Evolutionary conservation across 1,140 invertebrate genomes (phyloP).

Genomic region (Himalopsyche phryganea): DNA sequence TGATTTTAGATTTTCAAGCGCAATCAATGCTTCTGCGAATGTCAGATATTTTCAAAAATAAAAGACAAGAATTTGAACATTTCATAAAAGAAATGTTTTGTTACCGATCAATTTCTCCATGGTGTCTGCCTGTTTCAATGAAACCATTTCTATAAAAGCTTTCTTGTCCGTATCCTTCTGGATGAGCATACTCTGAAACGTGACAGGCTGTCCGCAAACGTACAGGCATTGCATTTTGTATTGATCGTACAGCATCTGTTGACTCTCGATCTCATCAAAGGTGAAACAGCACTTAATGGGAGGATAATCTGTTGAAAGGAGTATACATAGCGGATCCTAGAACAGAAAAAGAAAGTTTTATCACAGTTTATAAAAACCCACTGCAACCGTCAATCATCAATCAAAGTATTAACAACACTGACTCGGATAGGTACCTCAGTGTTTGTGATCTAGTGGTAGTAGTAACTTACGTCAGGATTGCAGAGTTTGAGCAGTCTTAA

Average conservation of each 20-base stretch:
- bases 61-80: too few species aligned
- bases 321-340: conserved; percentile 55
- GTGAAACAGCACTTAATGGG: conserved; percentile 54
- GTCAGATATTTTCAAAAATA: too few species aligned
- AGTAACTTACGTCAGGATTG: conserved; percentile 55
- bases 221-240: conserved; percentile 51
- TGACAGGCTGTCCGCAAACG: conserved; percentile 46
- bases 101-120: conserved; percentile 51
- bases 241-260: conserved; percentile 50
- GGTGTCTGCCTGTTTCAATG: conserved; percentile 49
- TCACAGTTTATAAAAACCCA: too few species aligned
- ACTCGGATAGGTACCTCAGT: too few species aligned
- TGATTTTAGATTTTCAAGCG: too few species aligned
- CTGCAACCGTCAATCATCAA: too few species aligned
- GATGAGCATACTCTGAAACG: conserved; percentile 45
- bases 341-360: conserved; percentile 19
- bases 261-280: conserved; percentile 52
- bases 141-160: conserved; percentile 50
- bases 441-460: too few species aligned
- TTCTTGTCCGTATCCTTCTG: conserved; percentile 47
- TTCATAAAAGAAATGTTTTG: too few species aligned
- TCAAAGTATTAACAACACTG: too few species aligned
- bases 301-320: conserved; percentile 54
- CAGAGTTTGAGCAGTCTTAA: conserved; percentile 58
- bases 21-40: too few species aligned